Percentiles rank a stretch among this genome's conserved stretches.
These are phyloP conservation scores for Tolmerus cingulatus DNA, from an alignment of 2,888 invertebrate genomes.

Conservation along the genomic window DNA sequence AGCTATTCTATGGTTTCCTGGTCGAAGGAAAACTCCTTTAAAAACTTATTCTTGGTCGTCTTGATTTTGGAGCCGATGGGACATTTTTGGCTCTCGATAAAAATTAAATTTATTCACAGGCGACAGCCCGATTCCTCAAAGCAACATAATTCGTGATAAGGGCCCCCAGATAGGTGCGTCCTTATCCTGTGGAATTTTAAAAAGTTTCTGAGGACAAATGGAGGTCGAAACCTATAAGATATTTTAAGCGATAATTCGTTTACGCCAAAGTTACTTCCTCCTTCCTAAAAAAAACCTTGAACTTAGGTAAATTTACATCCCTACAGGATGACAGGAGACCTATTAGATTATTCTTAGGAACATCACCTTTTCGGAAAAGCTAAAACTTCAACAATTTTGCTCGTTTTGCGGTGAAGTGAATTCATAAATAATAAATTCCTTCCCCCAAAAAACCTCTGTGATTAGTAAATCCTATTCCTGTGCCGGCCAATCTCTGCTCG, in stretches of 20 bases:
- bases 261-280: background rate
- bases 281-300: background rate
- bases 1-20: background rate
- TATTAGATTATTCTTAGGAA: background rate
- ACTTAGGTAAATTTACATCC: background rate
- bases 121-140: background rate
- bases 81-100: background rate
- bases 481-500: background rate
- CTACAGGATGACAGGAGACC: background rate
- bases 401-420: background rate
- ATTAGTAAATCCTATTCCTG: slow-evolving; percentile 19
- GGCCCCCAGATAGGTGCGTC: background rate
- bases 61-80: background rate
- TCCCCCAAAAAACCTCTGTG: background rate
- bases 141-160: background rate
- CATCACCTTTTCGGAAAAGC: background rate
- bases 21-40: background rate
- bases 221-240: background rate
- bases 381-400: background rate
- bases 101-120: background rate
- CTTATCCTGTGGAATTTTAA: background rate
- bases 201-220: background rate
- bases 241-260: background rate
- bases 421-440: slow-evolving; percentile 8
- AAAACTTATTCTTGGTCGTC: background rate